Evolutionary conservation across 1,140 invertebrate species (phyloP).

Genomic region (Mercenaria mercenaria): DNA sequence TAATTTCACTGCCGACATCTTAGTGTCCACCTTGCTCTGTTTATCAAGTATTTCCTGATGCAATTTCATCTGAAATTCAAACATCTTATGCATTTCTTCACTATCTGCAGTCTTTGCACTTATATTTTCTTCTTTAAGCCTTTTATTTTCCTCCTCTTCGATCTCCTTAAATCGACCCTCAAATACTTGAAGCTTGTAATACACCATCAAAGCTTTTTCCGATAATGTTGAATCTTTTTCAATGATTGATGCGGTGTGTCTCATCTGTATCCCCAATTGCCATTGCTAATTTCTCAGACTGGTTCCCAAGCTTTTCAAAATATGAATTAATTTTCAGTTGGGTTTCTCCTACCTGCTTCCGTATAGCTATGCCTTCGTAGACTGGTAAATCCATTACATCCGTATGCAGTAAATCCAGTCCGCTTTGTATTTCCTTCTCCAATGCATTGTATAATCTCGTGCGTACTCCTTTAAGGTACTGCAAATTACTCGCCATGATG

Average conservation of each 20-base stretch:
- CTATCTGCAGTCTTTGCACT: too few relatives aligned
- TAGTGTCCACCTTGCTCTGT: too few relatives aligned
- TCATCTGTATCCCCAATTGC: conserved; percentile 1
- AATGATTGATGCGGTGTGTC: too few relatives aligned
- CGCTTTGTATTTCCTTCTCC: background rate
- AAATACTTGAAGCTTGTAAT: too few relatives aligned
- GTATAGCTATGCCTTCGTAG: background rate
- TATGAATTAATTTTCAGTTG: background rate
- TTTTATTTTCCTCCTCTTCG: too few relatives aligned
- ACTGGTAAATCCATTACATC: background rate
- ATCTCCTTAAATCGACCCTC: too few relatives aligned
- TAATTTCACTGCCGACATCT: background rate
- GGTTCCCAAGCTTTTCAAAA: background rate
- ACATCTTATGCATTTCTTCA: too few relatives aligned
- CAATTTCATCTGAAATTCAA: too few relatives aligned
- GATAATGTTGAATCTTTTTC: too few relatives aligned
- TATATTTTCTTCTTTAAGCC: too few relatives aligned
- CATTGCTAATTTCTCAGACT: background rate
- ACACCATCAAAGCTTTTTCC: too few relatives aligned
- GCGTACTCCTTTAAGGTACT: background rate
- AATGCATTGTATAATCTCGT: background rate
- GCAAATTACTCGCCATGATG: background rate
- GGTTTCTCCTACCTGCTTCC: background rate
- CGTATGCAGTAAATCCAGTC: background rate
- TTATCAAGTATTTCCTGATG: too few relatives aligned